phyloP scores from a whole-genome alignment of 2,797 vertebrate species.

The Mionectes olivaceus region DNA sequence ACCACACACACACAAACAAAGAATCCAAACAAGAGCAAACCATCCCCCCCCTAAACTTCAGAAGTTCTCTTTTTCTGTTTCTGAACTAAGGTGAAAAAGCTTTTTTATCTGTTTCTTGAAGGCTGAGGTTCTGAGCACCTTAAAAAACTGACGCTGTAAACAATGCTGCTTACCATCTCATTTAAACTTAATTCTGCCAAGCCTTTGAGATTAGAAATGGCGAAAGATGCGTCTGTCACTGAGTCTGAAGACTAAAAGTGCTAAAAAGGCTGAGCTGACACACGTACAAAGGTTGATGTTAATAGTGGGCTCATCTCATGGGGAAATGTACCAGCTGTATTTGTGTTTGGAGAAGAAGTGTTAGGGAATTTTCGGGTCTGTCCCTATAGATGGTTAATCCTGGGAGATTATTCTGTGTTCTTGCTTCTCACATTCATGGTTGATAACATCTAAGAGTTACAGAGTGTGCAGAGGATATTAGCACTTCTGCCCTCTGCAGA shows the following conservation, averaged over 20 bases:
- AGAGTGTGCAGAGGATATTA: not conserved
- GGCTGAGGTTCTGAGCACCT: not conserved
- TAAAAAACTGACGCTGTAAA: accelerated
- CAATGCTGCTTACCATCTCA: not conserved
- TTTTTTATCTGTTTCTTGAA: not conserved
- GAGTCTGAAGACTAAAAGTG: not conserved
- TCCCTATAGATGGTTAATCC: not conserved
- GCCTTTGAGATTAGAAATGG: not conserved
- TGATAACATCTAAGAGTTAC: not conserved
- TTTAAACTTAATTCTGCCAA: not conserved
- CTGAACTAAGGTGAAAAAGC: not conserved
- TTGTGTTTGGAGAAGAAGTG: not conserved
- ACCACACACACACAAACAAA: not conserved
- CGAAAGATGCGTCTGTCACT: not conserved
- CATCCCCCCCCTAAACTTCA: not conserved
- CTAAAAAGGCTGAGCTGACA: conserved; percentile 35
- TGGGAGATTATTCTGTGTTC: not conserved
- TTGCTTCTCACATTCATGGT: conserved; percentile 2
- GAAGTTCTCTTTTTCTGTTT: not conserved
- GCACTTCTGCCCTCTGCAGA: not conserved
- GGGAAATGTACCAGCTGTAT: not conserved
- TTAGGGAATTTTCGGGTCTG: not conserved
- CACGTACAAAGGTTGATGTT: not conserved
- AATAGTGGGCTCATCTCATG: not conserved
- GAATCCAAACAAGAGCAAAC: not conserved